Conservation (phyloP, 2,888 invertebrate species). For the Meghimatium bilineatum region DNA sequence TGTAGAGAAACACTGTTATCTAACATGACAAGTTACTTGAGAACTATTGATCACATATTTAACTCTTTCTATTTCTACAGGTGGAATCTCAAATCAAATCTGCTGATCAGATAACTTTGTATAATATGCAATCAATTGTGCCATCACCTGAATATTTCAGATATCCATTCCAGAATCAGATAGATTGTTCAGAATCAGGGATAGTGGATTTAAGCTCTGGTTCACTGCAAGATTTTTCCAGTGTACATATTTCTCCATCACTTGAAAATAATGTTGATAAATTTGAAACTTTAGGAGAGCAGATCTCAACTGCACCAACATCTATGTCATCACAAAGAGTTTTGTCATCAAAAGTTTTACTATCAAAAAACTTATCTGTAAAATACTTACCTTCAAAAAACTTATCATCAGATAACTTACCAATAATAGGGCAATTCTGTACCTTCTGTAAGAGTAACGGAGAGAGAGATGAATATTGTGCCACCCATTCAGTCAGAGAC, state of each 20-base stretch:
- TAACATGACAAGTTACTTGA: too few species aligned
- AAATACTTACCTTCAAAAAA: too few species aligned
- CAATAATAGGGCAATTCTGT: neutral
- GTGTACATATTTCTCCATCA: neutral
- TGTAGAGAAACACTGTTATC: too few species aligned
- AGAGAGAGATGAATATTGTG: constrained; percentile 83
- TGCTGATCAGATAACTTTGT: too few species aligned
- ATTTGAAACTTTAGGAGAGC: neutral
- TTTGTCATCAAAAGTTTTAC: too few species aligned
- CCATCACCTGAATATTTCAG: neutral
- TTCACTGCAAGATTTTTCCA: too few species aligned
- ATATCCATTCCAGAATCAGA: neutral
- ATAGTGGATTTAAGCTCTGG: neutral
- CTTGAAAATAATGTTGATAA: neutral
- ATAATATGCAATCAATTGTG: too few species aligned
- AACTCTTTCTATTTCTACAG: too few species aligned
- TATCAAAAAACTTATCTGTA: too few species aligned
- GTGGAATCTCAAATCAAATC: too few species aligned
- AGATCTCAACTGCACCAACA: neutral
- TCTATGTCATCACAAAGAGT: neutral
- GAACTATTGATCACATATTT: too few species aligned
- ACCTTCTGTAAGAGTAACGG: constrained; percentile 25
- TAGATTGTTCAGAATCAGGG: neutral
- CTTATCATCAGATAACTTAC: neutral
- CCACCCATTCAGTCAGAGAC: constrained; percentile 83